These are phyloP conservation scores for Hephaestus fuliginosus DNA, from an alignment of 2,797 vertebrate genomes.

Conservation along the genomic window DNA sequence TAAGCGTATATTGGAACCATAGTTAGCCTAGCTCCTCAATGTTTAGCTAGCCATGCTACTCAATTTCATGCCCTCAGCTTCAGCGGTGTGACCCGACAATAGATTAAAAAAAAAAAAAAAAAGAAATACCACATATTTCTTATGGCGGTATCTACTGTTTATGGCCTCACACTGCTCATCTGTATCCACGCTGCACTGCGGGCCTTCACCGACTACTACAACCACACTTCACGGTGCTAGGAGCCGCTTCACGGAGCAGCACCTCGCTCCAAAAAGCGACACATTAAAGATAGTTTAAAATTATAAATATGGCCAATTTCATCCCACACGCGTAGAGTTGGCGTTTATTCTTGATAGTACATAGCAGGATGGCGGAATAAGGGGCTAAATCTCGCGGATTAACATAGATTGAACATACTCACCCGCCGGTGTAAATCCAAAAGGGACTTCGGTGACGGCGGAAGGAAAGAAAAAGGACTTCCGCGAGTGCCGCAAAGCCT, in stretches of 20 bases:
- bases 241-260: conserved; percentile 5
- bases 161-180: neutral
- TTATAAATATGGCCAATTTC: neutral
- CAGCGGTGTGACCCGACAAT: accelerated
- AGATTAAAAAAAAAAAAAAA: no score
- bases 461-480: conserved; percentile 83
- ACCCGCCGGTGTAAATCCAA: conserved; percentile 82
- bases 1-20: conserved; percentile 40
- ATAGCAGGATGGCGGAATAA: neutral
- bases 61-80: neutral
- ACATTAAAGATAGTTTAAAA: accelerated
- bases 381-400: conserved; percentile 54
- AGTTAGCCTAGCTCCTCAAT: conserved; percentile 45
- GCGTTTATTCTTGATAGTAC: accelerated
- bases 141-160: accelerated
- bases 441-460: conserved; percentile 71
- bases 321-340: accelerated
- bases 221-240: conserved; percentile 15
- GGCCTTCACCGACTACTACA: neutral
- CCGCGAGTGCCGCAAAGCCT: conserved; percentile 62
- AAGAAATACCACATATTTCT: accelerated
- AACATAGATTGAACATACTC: conserved; percentile 71
- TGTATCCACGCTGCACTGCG: accelerated
- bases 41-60: conserved; percentile 24
- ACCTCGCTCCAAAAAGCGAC: neutral